phyloP scores from a whole-genome alignment of 2,797 vertebrate species.

The Sebastes goodei region DNA sequence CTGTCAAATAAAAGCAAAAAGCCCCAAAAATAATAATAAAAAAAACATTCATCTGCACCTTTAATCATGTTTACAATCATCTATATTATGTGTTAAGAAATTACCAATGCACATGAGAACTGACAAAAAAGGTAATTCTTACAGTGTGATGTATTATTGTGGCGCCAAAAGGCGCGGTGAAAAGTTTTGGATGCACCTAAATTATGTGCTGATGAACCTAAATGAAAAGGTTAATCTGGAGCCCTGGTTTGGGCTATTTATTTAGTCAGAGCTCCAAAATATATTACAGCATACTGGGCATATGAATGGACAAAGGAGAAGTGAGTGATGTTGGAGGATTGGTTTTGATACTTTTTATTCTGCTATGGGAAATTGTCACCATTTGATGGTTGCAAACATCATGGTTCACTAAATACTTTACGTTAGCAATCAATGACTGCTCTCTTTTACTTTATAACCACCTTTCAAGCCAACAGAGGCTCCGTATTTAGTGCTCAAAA shows the following conservation, averaged over 20 bases:
- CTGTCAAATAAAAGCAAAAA: too few relatives aligned
- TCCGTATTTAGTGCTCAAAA: background rate
- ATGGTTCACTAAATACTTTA: background rate
- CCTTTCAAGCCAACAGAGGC: background rate
- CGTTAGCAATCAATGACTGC: background rate
- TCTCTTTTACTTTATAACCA: background rate
- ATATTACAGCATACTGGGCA: background rate
- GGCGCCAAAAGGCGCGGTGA: too few relatives aligned
- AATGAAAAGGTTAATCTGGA: too few relatives aligned
- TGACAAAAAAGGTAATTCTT: too few relatives aligned
- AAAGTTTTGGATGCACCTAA: too few relatives aligned
- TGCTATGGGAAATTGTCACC: background rate
- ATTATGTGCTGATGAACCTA: too few relatives aligned
- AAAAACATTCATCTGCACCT: too few relatives aligned
- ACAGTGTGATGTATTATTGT: too few relatives aligned
- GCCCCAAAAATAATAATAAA: too few relatives aligned
- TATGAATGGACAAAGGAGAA: background rate
- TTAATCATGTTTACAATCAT: too few relatives aligned
- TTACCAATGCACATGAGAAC: too few relatives aligned
- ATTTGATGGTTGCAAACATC: background rate
- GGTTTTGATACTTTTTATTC: background rate
- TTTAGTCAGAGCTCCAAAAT: background rate
- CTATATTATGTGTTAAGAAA: too few relatives aligned
- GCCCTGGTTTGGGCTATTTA: background rate
- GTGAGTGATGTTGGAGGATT: background rate